These are phyloP conservation scores for Nannoperca obscura DNA, from an alignment of 2,797 vertebrate genomes.

Conservation along the genomic window DNA sequence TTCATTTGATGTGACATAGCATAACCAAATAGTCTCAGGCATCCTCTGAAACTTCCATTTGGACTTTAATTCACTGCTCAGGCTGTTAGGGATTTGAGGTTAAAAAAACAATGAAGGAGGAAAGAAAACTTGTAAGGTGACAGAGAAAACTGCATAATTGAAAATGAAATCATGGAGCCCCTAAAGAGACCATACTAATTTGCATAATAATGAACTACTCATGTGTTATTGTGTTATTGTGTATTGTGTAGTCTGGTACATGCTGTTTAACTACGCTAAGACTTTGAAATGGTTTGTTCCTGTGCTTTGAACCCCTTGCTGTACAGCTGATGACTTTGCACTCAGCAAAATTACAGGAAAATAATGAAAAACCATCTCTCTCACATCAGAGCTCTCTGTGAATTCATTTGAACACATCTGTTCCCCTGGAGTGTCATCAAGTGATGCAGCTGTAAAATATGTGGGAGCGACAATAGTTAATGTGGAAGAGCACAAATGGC, in stretches of 20 bases:
- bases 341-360: conserved; percentile 71
- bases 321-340: conserved; percentile 71
- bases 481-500: conserved; percentile 58
- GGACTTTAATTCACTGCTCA: conserved; percentile 58
- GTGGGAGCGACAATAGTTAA: conserved; percentile 55
- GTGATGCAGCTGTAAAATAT: conserved; percentile 65
- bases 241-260: conserved; percentile 44
- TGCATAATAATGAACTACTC: conserved; percentile 80
- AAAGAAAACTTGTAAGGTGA: conserved; percentile 57
- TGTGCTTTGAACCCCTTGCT: conserved; percentile 68
- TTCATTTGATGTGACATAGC: conserved; percentile 47
- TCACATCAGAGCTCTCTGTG: conserved; percentile 64
- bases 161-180: conserved; percentile 68
- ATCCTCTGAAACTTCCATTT: conserved; percentile 60
- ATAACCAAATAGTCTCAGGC: conserved; percentile 52
- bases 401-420: conserved; percentile 75
- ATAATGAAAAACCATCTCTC: conserved; percentile 72
- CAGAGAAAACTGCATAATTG: conserved; percentile 62
- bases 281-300: conserved; percentile 68
- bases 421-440: conserved; percentile 68
- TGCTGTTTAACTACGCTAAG: conserved; percentile 71
- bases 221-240: conserved; percentile 65
- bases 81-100: conserved; percentile 56
- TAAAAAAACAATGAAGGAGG: conserved; percentile 54
- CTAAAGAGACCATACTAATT: conserved; percentile 67